Percentiles rank a stretch among this genome's conserved stretches.
phyloP scores from a whole-genome alignment of 2,888 invertebrate genomes.

The Mystacides longicornis region DNA sequence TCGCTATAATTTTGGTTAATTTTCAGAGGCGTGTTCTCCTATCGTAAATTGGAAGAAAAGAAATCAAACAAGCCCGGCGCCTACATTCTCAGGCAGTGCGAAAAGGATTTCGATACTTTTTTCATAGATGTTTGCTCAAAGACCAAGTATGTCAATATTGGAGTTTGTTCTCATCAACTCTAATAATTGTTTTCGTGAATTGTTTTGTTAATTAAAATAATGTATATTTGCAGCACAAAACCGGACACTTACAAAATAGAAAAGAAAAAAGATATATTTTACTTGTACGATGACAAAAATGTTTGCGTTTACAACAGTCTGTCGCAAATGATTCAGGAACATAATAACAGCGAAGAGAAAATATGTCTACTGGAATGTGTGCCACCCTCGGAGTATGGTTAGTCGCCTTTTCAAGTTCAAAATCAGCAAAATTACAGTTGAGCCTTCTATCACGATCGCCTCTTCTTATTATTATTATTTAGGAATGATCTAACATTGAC shows the following conservation, averaged over 20 bases:
- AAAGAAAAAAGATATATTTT: slow-evolving; percentile 30
- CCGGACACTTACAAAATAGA: slow-evolving; percentile 65
- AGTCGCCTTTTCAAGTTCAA: too few relatives aligned
- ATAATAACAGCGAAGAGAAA: slow-evolving; percentile 52
- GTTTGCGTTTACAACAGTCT: slow-evolving; percentile 50
- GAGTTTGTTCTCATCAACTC: background rate
- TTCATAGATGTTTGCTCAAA: slow-evolving; percentile 76
- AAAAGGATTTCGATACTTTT: slow-evolving; percentile 69
- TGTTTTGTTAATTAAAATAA: background rate
- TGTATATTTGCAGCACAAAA: slow-evolving; percentile 43
- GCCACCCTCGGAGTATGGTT: slow-evolving; percentile 84
- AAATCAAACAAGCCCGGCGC: slow-evolving; percentile 66
- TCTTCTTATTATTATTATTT: too few relatives aligned
- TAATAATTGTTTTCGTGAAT: background rate
- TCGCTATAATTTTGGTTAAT: too few relatives aligned
- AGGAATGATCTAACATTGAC: too few relatives aligned
- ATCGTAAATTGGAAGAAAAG: slow-evolving; percentile 75
- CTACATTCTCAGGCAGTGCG: slow-evolving; percentile 77
- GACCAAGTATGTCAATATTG: slow-evolving; percentile 48
- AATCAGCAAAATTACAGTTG: too few relatives aligned
- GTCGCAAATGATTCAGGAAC: slow-evolving; percentile 53
- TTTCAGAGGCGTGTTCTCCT: slow-evolving; percentile 74
- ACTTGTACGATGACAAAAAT: slow-evolving; percentile 51
- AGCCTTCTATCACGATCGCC: too few relatives aligned
- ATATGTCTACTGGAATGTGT: slow-evolving; percentile 67